Base-by-base conservation (phyloP, 2,888 invertebrate species). In the Leucophenga montana region DNA sequence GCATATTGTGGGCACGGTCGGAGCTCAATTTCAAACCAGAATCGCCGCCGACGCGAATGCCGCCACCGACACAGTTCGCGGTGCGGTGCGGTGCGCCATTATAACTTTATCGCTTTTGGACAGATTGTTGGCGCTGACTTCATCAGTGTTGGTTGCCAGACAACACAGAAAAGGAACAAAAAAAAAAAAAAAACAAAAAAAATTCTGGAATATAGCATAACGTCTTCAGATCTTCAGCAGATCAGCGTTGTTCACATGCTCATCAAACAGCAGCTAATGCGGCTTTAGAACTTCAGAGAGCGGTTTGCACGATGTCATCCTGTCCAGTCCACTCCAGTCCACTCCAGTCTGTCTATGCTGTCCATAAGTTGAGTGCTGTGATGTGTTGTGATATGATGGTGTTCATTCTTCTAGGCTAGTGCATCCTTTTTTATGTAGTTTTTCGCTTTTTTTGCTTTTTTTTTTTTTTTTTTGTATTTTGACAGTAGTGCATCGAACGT, bases 51-150 rank as follows among this genome's bases (percentile, higher is more conserved):
- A 39, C 39, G 39, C 39, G 27, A 27, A 27, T 8, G 3, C 39
- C 74, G 78, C 77, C 77, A 78, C 77, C 84, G 78, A 81, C 81
- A 82, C 83, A 39, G 39, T 39, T 39, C 11, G 33, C 82, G n/a
- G n/a, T n/a, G n/a, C n/a, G n/a, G n/a, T n/a, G n/a, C n/a, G n/a
- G 20, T 82, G 84, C 79, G 79, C 84, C 84, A 84, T 82, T 82
- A 84, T 82, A 84, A 82, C 82, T 82, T 84, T 81, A 82, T 82
- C 82, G 84, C 83, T 81, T 83, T 84, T 79, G 83, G 82, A 82
- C 83, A 80, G 84, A 81, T 80, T 81, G 84, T 82, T 84, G 78
- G 77, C 78, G 54, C 62, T 54, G 31, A 54, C 62, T 68, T 54
- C 48, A 64, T 50, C 50, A 50, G 27, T 27, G 27, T 27, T 27